Base-by-base conservation (phyloP, 2,888 invertebrate species). In the Latrodectus hesperus region DNA sequence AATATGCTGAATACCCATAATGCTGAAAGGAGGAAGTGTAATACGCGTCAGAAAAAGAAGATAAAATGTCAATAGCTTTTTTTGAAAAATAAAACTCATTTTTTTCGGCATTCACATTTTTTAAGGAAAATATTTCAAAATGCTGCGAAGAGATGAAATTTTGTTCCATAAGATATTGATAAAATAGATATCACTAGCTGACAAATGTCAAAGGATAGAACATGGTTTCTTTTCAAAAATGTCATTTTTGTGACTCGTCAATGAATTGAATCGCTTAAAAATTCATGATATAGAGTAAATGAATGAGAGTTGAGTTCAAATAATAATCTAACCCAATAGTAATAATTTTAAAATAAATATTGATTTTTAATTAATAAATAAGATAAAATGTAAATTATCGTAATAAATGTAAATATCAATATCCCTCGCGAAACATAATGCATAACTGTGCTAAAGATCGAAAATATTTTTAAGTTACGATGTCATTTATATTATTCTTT, bases 131-230 rank as follows among this genome's bases (percentile, higher is more conserved):
- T 38, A 38, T 38, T 60, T 60, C 60, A 60, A 60, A 11, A 26
- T 22, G 16, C 38, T 9, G 16, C 38, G 49, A 26, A 70, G 67
- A 76, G 71, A 83, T 76, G 76, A 71, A 83, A 83, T 83, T 83
- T 71, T 53, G 49, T 70, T 70, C 78, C 68, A 38, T 16, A 76
- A 76, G 70, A 76, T 83, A 83, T 83, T 83, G 83, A 83, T 83
- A 83, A 83, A 77, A 70, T 55, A 67, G 17, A 75, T 70, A 75
- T 60, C 49, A 71, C 55, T 22, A 65, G 51, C 71, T 83, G 83
- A 83, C 76, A 83, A 76, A 83, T 83, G 83, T 83, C 83, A 83
- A 55, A 26, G 76, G 80, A 82, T 26, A 71, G 70, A 80, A 60
- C 17, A 49, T 60, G 53, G 75, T 76, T 76, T 76, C 75, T 71